Evolutionary conservation across 2,888 invertebrate genomes (phyloP).

Genomic region (Pseudoips prasinana): DNA sequence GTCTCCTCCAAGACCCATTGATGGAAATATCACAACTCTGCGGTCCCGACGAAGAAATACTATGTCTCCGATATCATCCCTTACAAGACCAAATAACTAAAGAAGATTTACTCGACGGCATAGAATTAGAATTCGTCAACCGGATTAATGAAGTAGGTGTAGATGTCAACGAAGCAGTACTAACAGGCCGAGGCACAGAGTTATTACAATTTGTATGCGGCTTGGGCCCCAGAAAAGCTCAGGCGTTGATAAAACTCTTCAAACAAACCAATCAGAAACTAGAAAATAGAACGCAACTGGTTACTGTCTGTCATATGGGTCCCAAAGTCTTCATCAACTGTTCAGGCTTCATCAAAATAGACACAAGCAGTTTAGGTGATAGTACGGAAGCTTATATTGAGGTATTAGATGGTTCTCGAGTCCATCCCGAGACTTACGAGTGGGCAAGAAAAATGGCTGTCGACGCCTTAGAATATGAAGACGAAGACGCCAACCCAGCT

Average conservation of each 20-base stretch:
- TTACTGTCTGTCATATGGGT: conserved; percentile 98
- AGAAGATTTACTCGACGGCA: conserved; percentile 92
- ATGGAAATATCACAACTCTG: conserved; percentile 98
- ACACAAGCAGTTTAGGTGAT: conserved; percentile 96
- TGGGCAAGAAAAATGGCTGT: conserved; percentile 99
- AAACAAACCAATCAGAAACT: conserved; percentile 95
- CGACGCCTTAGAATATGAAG: conserved; percentile 98
- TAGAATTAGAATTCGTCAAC: conserved; percentile 95
- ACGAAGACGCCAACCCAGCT: conserved; percentile 97
- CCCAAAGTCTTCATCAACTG: conserved; percentile 99
- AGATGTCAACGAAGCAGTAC: conserved; percentile 96
- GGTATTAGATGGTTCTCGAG: conserved; percentile 97
- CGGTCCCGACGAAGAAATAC: conserved; percentile 97
- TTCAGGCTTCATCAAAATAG: conserved; percentile 99
- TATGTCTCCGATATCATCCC: conserved; percentile 95
- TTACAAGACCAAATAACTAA: conserved; percentile 91
- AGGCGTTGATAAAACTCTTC: conserved; percentile 91
- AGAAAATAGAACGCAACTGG: conserved; percentile 97
- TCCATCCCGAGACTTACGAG: conserved; percentile 99
- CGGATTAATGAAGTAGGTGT: conserved; percentile 99
- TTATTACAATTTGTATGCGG: conserved; percentile 98
- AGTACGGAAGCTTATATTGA: conserved; percentile 97
- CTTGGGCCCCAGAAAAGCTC: conserved; percentile 96
- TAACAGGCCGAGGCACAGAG: conserved; percentile 92
- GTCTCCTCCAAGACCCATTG: conserved; percentile 96